Base-by-base conservation (phyloP, 2,113 vertebrate genomes). In the Numida meleagris region DNA sequence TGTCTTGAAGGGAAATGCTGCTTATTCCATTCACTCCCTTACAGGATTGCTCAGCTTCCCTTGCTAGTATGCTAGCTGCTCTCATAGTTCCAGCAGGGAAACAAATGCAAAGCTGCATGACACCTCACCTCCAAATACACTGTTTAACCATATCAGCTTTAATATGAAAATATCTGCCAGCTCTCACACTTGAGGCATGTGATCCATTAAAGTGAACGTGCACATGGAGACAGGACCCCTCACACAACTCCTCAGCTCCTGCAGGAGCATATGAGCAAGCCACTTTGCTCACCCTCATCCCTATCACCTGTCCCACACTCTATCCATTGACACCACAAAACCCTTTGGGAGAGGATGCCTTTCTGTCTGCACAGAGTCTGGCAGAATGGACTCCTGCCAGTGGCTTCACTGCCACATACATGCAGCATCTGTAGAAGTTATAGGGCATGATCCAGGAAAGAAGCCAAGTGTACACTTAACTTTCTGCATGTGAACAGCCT, bases 241-340 rank as follows among this genome's bases (percentile, higher is more conserved):
- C 48, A 18, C 57, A 34, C 40, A n/a, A 73, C 14, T 15, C n/a
- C 48, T 70, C 38, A 61, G 34, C 58, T 72, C 31, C 85, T n/a
- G 24, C 1, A 51, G 33, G 25, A 57, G 57, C 1, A 4, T 45
- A 55, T 0, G 12, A 66, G 29, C 7, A 66, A 80, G 27, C n/a
- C 0, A 4, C n/a, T 27, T 67, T 11, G n/a, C 19, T 58, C 50
- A 14, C 38, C 4, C 27, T 51, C 42, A 20, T 23, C 25, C n/a
- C 29, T 14, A 2, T n/a, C 59, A 51, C 51, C 63, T 31, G 17
- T 36, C 36, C 63, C 42, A 40, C 46, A 45, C 65, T 66, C 27
- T 38, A 34, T 31, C 48, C 34, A 14, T 2, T 29, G 38, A 25
- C 45, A 42, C 20, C 0, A 1, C 23, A 63, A 88, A 88, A 57